Evolutionary conservation across 1,140 invertebrate genomes (phyloP).

Genomic region (Caenorhabditis briggsae): DNA sequence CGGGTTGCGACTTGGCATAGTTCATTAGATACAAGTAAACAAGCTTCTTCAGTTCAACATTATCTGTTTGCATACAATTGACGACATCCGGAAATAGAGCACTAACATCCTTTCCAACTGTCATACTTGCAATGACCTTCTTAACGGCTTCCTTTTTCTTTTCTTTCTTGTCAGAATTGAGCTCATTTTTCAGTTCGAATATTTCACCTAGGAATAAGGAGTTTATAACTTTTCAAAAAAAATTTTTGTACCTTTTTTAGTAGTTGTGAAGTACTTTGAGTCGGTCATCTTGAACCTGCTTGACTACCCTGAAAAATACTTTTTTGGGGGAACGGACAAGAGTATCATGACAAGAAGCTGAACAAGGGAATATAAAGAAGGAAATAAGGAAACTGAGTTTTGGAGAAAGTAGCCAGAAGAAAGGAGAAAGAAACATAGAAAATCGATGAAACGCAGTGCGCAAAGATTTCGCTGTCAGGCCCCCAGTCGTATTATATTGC

Average conservation of each 20-base stretch:
- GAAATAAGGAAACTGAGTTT: constrained; percentile 15
- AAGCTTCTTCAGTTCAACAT: constrained; percentile 98
- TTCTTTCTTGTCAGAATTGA: constrained; percentile 99
- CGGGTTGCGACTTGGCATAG: constrained; percentile 99
- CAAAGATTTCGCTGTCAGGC: constrained; percentile 9
- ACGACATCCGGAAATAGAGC: constrained; percentile 98
- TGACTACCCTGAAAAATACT: neutral
- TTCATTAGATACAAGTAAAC: constrained; percentile 99
- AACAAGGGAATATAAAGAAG: neutral
- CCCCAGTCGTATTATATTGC: constrained; percentile 22
- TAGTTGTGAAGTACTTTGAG: constrained; percentile 99
- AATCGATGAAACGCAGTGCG: constrained; percentile 45
- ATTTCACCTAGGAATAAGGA: constrained; percentile 85
- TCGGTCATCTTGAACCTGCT: constrained; percentile 87
- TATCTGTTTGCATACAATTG: constrained; percentile 99
- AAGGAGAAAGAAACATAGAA: neutral
- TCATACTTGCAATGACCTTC: constrained; percentile 99
- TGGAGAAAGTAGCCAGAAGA: neutral
- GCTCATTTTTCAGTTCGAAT: constrained; percentile 97
- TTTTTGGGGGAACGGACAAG: neutral
- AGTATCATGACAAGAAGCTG: neutral
- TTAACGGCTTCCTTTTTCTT: constrained; percentile 99
- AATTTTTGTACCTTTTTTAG: constrained; percentile 87
- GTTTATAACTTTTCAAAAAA: neutral
- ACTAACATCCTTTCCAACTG: constrained; percentile 88